These are phyloP conservation scores for Echinops telfairi DNA, from an alignment of 2,113 vertebrate genomes.

Conservation along the genomic window DNA sequence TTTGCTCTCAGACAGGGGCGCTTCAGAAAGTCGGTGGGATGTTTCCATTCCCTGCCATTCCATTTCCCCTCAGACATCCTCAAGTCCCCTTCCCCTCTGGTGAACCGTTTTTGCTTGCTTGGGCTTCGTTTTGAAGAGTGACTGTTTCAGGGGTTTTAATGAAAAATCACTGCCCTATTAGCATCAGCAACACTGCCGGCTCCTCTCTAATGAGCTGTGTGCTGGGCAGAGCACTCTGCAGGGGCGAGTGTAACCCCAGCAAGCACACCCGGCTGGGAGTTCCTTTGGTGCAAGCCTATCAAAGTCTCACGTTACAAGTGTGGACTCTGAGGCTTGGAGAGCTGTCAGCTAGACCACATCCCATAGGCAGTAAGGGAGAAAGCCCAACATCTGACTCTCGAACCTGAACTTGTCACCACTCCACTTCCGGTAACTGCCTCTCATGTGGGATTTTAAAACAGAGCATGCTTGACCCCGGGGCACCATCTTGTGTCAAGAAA, in stretches of 20 bases:
- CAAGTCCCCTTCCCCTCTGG: neutral
- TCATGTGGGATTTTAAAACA: neutral
- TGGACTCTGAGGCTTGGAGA: neutral
- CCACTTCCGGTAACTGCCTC: neutral
- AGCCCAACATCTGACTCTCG: slow-evolving; percentile 2
- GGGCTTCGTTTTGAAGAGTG: slow-evolving; percentile 16
- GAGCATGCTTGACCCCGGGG: slow-evolving; percentile 1
- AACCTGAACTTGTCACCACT: neutral
- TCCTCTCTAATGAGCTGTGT: neutral
- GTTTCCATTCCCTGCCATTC: too few species aligned
- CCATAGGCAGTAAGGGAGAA: neutral
- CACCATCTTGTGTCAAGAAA: slow-evolving; percentile 4
- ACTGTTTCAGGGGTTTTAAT: slow-evolving; percentile 2
- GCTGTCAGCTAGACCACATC: slow-evolving; percentile 23
- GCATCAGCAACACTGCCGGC: too few species aligned
- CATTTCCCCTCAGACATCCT: too few species aligned
- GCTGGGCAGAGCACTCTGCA: slow-evolving; percentile 7
- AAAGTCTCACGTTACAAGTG: neutral
- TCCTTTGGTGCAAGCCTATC: neutral
- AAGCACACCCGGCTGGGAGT: neutral
- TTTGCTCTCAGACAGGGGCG: neutral
- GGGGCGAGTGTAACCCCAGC: neutral
- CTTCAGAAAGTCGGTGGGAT: too few species aligned
- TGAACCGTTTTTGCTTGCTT: neutral
- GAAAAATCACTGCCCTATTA: neutral